Base-by-base conservation (phyloP, 2,113 vertebrate species). In the Tichodroma muraria region DNA sequence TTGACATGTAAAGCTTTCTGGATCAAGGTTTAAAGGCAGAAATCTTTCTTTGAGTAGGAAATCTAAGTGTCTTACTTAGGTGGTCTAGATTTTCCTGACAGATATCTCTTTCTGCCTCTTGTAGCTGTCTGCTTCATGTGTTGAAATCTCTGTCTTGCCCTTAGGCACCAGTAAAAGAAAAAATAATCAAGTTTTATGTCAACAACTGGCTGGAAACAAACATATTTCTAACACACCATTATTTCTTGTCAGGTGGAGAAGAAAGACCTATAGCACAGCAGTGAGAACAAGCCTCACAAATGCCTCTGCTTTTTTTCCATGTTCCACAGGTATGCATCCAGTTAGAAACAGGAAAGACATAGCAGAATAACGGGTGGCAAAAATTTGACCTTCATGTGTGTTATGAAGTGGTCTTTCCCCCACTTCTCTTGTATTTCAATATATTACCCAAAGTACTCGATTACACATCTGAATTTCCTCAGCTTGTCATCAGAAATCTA, bases 121-220 rank as follows among this genome's bases (percentile, higher is more conserved):
- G 50, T 37, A 94, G 61, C 53, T 85, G 59, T 80, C 81, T 95
- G 38, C 78, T 91, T 77, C 28, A 5, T 70, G 42, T 95, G 63
- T 90, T 91, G 79, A 71, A 94, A 93, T 77, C 30, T 87, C 38
- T 69, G 42, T 75, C 72, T 94, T 86, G 52, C 79, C 81, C 84
- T 90, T 54, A 88, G 71, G 78, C 87, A 80, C 6, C 19, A 85
- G 63, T 19, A 87, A 65, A 85, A 89, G 47, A 81, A 91, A 92
- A 96, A 90, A 83, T 68, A 94, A 95, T 50, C n/a, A 79, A 76
- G 9, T 68, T 91, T 76, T 89, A 38, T 50, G 80, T 88, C 68
- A 87, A 89, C 68, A 73, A 30, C 42, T 83, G 33, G 10, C 63
- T 95, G 44, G 50, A 94, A 93, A 95, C 33, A 89, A 91, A 80